Conservation (phyloP, 1,140 invertebrate species). For the Lordiphosa mommai region DNA sequence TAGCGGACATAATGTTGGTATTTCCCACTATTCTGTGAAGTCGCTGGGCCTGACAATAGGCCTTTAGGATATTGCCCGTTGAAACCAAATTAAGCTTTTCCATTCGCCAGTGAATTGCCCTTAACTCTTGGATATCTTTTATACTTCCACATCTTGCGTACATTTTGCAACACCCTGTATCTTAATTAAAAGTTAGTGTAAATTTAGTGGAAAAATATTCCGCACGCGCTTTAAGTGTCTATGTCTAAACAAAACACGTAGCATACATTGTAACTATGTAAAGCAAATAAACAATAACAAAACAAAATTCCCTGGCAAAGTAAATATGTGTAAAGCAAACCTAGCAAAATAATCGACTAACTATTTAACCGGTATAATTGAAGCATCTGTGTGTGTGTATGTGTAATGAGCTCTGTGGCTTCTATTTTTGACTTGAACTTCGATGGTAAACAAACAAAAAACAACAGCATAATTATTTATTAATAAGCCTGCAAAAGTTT, state of each 20-base stretch:
- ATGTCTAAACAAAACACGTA: constrained; percentile 54
- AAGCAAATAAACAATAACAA: constrained; percentile 31
- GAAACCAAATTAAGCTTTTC: no score
- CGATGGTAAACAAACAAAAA: constrained; percentile 24
- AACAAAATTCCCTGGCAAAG: constrained; percentile 44
- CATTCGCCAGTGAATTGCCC: no score
- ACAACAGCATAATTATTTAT: constrained; percentile 43
- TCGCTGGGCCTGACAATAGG: no score
- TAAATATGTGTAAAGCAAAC: constrained; percentile 72
- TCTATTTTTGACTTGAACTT: constrained; percentile 56
- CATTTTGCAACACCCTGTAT: no score
- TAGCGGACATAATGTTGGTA: no score
- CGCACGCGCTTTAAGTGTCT: constrained; percentile 63
- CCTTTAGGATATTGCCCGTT: no score
- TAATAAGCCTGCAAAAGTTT: constrained; percentile 62
- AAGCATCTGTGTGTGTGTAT: constrained; percentile 42
- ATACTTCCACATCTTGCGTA: no score
- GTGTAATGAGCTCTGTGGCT: constrained; percentile 50
- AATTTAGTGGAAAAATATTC: constrained; percentile 46
- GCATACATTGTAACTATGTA: constrained; percentile 65
- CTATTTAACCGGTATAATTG: no score
- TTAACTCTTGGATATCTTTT: no score
- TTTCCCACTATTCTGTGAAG: no score
- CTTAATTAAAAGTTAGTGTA: constrained; percentile 24
- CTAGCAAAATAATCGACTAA: constrained; percentile 20